A percentile compares a stretch with the other conserved stretches of the same genome.
These are phyloP conservation scores for Bradypodion ventrale DNA, from an alignment of 2,797 vertebrate genomes.

Conservation along the genomic window DNA sequence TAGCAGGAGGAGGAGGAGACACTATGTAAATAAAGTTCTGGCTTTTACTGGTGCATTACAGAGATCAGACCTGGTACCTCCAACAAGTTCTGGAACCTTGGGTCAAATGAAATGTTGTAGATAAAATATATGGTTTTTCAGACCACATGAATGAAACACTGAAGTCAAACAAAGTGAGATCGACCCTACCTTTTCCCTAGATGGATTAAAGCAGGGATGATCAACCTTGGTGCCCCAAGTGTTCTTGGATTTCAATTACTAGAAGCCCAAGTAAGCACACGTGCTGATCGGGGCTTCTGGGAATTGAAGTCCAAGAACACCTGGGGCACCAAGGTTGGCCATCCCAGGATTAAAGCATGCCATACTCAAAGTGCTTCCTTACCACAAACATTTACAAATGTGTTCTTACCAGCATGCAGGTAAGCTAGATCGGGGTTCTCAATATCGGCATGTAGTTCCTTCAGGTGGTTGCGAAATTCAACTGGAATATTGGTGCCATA, in stretches of 20 bases:
- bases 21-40: not conserved
- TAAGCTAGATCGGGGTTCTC: slow-evolving; percentile 98
- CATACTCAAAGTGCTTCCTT: fast-evolving
- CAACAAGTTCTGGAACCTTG: not conserved
- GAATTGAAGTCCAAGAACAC: too few relatives aligned
- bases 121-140: not conserved
- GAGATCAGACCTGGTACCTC: not conserved
- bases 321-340: too few relatives aligned
- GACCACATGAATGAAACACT: slow-evolving; percentile 5
- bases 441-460: slow-evolving; percentile 91
- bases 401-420: slow-evolving; percentile 89
- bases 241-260: too few relatives aligned
- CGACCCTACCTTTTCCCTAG: slow-evolving; percentile 17
- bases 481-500: slow-evolving; percentile 92
- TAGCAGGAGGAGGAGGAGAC: not conserved
- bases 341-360: not conserved
- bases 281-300: too few relatives aligned
- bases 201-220: too few relatives aligned
- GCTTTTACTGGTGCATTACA: not conserved
- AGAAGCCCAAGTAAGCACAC: too few relatives aligned
- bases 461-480: slow-evolving; percentile 97
- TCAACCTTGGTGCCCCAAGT: too few relatives aligned
- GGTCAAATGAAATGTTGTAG: not conserved
- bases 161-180: slow-evolving; percentile 23
- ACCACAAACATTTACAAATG: not conserved